Evolutionary conservation across 1,140 invertebrate genomes (phyloP), one percentile per base, ranked within the genome.

Genomic region (Atopsyche davidsoni): DNA sequence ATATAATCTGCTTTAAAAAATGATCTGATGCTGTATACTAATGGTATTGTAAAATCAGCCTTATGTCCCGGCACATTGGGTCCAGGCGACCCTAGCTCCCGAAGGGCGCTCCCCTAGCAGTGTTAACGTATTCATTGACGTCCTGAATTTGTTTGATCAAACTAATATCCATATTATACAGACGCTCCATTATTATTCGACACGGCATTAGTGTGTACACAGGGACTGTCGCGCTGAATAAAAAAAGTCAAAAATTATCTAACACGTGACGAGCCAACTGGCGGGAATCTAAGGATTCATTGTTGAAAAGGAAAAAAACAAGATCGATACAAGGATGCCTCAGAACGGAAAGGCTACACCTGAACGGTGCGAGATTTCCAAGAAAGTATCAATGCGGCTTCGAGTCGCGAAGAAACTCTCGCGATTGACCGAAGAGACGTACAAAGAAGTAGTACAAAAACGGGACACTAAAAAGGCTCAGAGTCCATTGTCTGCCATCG

Each of bases 91-190:
- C n/a, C n/a, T n/a, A n/a, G n/a, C 36, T 17, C 13, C 4, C 13
- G 34, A 16, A 46, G 45, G 45, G 45, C 39, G 38, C 43, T 42
- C 39, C 47, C 47, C 47, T 41, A 34, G 23, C 22, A 19, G 43
- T 35, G 34, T 13, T 50, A 35, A 34, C 39, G 35, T 41, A 34
- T 51, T 36, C 42, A 44, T 45, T 45, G 34, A 51, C 48, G 28
- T 45, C 14, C 31, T 19, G 34, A 44, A 51, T 38, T 51, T 45
- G 40, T 43, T 51, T 51, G 41, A 44, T 44, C 31, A 51, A 51
- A 51, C 48, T 44, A 51, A 51, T 51, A 39, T 31, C 22, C 41
- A 38, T 44, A 39, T 44, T 51, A 51, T 42, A 43, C 14, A n/a
- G 41, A 42, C 23, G 38, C 48, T 24, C 39, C 38, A 17, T 44